Evolutionary conservation across 2,888 invertebrate genomes (phyloP), one percentile per base, ranked within the genome.

Genomic region (Meiosimyza platycephala): DNA sequence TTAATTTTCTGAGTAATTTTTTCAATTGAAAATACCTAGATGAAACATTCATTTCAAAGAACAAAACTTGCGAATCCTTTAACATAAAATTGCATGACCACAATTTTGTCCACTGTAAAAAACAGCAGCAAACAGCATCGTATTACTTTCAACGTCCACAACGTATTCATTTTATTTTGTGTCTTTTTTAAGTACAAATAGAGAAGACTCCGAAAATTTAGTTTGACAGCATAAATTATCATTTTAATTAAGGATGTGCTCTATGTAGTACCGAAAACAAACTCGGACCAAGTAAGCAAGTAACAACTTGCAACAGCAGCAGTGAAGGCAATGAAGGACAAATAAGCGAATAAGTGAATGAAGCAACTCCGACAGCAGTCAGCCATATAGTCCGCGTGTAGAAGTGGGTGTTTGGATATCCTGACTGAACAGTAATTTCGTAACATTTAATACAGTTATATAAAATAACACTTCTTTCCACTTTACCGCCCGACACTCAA

Each of bases 141-240:
- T 28, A 28, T 28, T 28, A 28, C 28, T 28, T 28, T 0, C 28
- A 28, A 28, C 28, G 28, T 28, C 28, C 52, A 52, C 52, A 52
- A 52, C n/a, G 13, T 52, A n/a, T 52, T 52, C 52, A 52, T n/a
- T 52, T 52, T 52, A n/a, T 52, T 52, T 6, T n/a, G 28, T 28
- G 28, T 28, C 28, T 28, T 28, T 28, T 28, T 28, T 28, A 28
- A 28, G 28, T 28, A 28, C 28, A 28, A 2, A 55, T 60, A 33
- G 11, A 33, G 47, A 18, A 47, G 48, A 63, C 48, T 12, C 59
- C 50, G 55, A 22, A 72, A 72, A 68, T 55, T 67, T 62, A 70
- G 68, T 74, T 72, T 76, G 76, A 74, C 76, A 76, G 74, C 73
- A 76, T 76, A 76, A 76, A 76, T 76, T 76, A 76, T 76, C 76